These are phyloP conservation scores for Micoletzkya japonica DNA, from an alignment of 2,888 invertebrate genomes.

Conservation along the genomic window DNA sequence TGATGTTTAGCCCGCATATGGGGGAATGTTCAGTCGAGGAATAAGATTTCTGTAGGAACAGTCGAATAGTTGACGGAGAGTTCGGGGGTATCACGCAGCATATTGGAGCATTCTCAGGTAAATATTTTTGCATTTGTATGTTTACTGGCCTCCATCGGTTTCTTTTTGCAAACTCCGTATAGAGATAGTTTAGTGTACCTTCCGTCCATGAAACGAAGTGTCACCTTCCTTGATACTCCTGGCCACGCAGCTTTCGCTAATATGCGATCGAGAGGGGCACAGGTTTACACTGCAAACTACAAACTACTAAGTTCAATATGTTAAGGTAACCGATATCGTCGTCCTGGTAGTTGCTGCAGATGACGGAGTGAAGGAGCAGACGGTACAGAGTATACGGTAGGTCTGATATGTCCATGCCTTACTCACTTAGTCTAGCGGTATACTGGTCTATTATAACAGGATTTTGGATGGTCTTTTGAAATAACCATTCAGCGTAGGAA, in stretches of 20 bases:
- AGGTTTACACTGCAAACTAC: no score
- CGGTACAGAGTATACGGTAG: slow-evolving; percentile 79
- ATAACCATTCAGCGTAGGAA: not conserved
- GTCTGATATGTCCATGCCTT: not conserved
- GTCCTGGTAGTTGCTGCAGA: slow-evolving; percentile 88
- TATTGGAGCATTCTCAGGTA: slow-evolving; percentile 88
- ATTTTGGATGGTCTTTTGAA: not conserved
- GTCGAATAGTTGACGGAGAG: slow-evolving; percentile 84
- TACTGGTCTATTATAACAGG: not conserved
- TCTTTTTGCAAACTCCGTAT: not conserved
- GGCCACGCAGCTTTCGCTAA: slow-evolving; percentile 95
- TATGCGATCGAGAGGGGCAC: slow-evolving; percentile 87
- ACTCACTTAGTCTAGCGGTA: not conserved
- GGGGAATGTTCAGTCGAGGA: not conserved
- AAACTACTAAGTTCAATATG: no score
- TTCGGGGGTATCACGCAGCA: slow-evolving; percentile 99
- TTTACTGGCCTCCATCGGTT: slow-evolving; percentile 66
- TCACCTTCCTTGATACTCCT: slow-evolving; percentile 97
- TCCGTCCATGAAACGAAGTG: slow-evolving; percentile 38
- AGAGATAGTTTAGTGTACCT: slow-evolving; percentile 34
- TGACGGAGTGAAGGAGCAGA: slow-evolving; percentile 97
- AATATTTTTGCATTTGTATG: no score
- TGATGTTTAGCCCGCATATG: not conserved
- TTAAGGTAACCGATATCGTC: slow-evolving; percentile 87
- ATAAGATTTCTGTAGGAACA: slow-evolving; percentile 67